These are phyloP conservation scores for Drosophila sproati DNA, from an alignment of 1,140 invertebrate species.

Conservation along the genomic window DNA sequence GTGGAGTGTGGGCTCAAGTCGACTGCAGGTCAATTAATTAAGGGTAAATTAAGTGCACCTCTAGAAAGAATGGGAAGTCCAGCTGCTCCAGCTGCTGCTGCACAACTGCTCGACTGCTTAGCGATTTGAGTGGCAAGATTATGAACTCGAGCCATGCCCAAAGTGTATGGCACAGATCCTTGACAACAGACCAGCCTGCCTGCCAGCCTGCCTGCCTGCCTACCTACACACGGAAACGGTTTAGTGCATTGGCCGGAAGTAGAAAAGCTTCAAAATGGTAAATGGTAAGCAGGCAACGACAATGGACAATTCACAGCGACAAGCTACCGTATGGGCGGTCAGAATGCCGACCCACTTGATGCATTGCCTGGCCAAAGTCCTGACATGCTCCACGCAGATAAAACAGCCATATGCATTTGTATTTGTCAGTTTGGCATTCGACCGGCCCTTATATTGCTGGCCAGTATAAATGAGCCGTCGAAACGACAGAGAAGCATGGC, in stretches of 20 bases:
- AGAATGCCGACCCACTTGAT: constrained; percentile 42
- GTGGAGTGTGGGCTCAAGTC: constrained; percentile 44
- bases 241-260: constrained; percentile 77
- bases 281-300: constrained; percentile 43
- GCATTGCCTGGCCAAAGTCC: constrained; percentile 35
- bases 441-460: constrained; percentile 38
- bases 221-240: constrained; percentile 60
- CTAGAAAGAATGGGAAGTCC: constrained; percentile 46
- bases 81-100: constrained; percentile 32
- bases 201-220: background rate
- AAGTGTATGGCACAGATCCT: constrained; percentile 66
- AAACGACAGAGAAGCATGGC: constrained; percentile 70
- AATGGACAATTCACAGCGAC: constrained; percentile 19
- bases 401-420: constrained; percentile 57
- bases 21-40: constrained; percentile 82
- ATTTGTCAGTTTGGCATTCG: constrained; percentile 50
- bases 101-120: constrained; percentile 47
- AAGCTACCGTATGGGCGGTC: constrained; percentile 2
- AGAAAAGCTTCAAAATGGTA: constrained; percentile 47
- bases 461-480: constrained; percentile 59
- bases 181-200: background rate
- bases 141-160: constrained; percentile 54
- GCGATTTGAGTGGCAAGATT: constrained; percentile 79
- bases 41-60: constrained; percentile 80
- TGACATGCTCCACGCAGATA: constrained; percentile 45